Percentiles rank a stretch among this genome's conserved stretches.
Conservation (phyloP, 2,888 invertebrate genomes). For the Pammene fasciana region DNA sequence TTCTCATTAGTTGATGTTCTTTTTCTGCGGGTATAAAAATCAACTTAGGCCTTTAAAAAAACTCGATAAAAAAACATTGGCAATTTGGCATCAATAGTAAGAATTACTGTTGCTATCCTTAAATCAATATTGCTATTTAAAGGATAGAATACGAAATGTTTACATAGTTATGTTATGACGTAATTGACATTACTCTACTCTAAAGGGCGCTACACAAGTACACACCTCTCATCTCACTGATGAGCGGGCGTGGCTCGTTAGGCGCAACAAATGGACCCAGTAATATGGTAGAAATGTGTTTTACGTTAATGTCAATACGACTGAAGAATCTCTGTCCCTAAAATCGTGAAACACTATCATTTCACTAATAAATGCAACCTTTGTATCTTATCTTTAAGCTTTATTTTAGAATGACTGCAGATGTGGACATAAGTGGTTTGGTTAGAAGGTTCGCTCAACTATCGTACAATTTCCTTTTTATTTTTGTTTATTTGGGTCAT, state of each 20-base stretch:
- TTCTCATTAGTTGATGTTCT: no score
- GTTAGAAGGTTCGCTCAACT: background rate
- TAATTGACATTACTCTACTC: background rate
- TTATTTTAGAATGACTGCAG: background rate
- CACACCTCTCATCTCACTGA: background rate
- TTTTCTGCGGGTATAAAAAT: no score
- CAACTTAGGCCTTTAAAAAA: no score
- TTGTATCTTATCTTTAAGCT: background rate
- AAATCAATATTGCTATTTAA: no score
- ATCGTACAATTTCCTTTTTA: slow-evolving; percentile 10
- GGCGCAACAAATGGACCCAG: background rate
- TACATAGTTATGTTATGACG: background rate
- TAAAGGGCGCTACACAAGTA: background rate
- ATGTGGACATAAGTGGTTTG: background rate
- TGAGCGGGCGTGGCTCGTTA: slow-evolving; percentile 3
- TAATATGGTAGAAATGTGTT: slow-evolving; percentile 13
- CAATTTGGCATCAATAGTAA: no score
- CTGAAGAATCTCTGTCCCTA: background rate
- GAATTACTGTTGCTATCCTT: no score
- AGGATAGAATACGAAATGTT: no score
- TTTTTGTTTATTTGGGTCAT: slow-evolving; percentile 24
- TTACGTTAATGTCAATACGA: slow-evolving; percentile 17
- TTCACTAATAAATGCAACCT: background rate
- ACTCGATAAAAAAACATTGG: no score
- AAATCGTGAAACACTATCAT: background rate